phyloP scores from a whole-genome alignment of 1,140 invertebrate species.

The Camponotus floridanus region DNA sequence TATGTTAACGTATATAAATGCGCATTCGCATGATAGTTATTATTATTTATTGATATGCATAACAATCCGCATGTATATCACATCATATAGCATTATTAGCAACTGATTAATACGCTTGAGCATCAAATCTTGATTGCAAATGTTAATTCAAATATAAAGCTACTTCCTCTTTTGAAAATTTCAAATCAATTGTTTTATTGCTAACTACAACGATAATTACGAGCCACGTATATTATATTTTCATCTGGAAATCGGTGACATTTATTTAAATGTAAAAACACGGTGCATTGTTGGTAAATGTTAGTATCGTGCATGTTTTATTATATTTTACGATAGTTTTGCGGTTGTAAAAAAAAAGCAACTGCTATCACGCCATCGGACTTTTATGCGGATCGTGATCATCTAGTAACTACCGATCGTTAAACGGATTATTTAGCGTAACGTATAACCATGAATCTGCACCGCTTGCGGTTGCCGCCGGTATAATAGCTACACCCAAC shows the following conservation, averaged over 20 bases:
- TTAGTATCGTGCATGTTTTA: conserved; percentile 5
- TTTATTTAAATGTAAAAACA: background rate
- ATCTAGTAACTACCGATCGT: conserved; percentile 58
- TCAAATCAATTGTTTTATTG: background rate
- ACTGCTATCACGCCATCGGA: background rate
- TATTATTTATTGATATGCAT: conserved; percentile 24
- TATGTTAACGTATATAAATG: background rate
- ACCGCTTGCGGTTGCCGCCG: conserved; percentile 70
- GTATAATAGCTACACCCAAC: conserved; percentile 66
- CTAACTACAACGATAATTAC: background rate
- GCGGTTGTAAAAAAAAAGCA: conserved; percentile 19
- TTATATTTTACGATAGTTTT: conserved; percentile 2
- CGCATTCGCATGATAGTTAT: background rate
- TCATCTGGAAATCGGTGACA: background rate
- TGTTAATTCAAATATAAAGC: background rate
- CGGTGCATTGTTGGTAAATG: background rate
- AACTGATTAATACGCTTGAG: background rate
- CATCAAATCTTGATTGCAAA: conserved; percentile 14
- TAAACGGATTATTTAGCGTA: conserved; percentile 78
- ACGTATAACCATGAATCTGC: conserved; percentile 77
- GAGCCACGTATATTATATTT: background rate
- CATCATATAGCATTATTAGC: background rate
- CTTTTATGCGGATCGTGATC: conserved; percentile 22
- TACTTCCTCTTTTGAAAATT: background rate
- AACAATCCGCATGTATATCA: background rate